phyloP scores from a whole-genome alignment of 2,797 vertebrate species.

The Huso huso region DNA sequence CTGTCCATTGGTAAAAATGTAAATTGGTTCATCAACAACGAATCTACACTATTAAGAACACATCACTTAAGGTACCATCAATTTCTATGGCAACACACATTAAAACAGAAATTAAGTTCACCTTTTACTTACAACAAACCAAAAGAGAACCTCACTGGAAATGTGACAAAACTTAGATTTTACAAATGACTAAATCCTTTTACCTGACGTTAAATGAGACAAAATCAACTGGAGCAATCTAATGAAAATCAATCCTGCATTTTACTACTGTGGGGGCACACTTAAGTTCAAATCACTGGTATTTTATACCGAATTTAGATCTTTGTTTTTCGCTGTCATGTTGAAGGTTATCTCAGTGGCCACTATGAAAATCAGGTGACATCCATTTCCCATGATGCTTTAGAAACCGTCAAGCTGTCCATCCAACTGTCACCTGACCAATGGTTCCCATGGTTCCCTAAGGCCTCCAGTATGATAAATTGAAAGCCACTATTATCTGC shows the following conservation, averaged over 20 bases:
- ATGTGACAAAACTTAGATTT: no score
- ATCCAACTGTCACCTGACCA: slow-evolving; percentile 88
- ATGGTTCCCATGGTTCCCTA: slow-evolving; percentile 80
- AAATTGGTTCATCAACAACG: no score
- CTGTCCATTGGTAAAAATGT: no score
- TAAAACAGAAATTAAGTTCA: slow-evolving; percentile 36
- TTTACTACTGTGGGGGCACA: slow-evolving; percentile 3
- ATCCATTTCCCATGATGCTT: slow-evolving; percentile 94
- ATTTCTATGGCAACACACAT: slow-evolving; percentile 11
- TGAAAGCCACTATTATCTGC: slow-evolving; percentile 82
- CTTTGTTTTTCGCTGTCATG: slow-evolving; percentile 83
- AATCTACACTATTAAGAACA: no score
- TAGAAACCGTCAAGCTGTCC: slow-evolving; percentile 92
- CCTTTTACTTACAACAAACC: neutral
- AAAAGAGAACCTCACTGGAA: no score
- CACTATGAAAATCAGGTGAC: slow-evolving; percentile 89
- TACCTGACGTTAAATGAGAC: neutral
- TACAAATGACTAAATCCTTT: no score
- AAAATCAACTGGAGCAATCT: neutral
- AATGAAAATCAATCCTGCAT: neutral
- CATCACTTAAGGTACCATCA: neutral
- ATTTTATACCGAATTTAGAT: slow-evolving; percentile 51
- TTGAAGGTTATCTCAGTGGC: slow-evolving; percentile 95
- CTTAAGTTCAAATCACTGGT: slow-evolving; percentile 39
- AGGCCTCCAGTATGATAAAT: slow-evolving; percentile 69